A percentile compares a stretch with the other conserved stretches of the same genome.
Evolutionary conservation across 1,140 invertebrate species (phyloP).

Genomic region (Drosophila nigrodunni): DNA sequence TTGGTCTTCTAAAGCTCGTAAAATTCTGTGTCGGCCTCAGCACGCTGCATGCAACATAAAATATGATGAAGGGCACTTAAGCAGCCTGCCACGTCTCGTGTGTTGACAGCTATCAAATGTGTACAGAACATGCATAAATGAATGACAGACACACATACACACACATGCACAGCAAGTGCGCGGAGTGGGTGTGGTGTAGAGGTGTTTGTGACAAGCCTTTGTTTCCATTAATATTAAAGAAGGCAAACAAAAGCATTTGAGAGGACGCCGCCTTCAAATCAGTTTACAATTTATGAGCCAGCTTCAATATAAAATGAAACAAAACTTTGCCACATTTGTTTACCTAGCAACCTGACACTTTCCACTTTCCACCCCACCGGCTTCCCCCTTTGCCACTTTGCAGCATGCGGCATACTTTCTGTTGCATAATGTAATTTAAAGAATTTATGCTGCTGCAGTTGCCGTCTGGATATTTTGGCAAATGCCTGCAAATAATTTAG

Average conservation of each 20-base stretch:
- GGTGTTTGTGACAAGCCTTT: slow-evolving; percentile 55
- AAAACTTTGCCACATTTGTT: slow-evolving; percentile 66
- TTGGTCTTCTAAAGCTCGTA: slow-evolving; percentile 68
- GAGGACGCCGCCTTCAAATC: slow-evolving; percentile 51
- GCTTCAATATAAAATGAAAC: slow-evolving; percentile 24
- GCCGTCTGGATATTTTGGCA: slow-evolving; percentile 7
- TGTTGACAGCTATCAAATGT: slow-evolving; percentile 78
- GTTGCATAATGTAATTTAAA: slow-evolving; percentile 58
- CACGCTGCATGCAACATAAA: slow-evolving; percentile 67
- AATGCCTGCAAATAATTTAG: slow-evolving; percentile 54
- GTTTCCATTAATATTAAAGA: slow-evolving; percentile 81
- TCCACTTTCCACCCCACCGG: not conserved
- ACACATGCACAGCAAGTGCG: slow-evolving; percentile 5
- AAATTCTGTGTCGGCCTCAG: slow-evolving; percentile 41
- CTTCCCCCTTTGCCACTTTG: not conserved
- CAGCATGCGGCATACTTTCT: not conserved
- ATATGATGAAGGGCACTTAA: slow-evolving; percentile 81
- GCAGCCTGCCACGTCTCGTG: slow-evolving; percentile 48
- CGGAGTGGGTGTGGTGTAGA: not conserved
- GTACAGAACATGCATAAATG: slow-evolving; percentile 76
- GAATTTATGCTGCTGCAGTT: slow-evolving; percentile 62
- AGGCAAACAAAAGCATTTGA: slow-evolving; percentile 56
- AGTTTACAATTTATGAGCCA: slow-evolving; percentile 65
- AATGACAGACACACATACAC: slow-evolving; percentile 54
- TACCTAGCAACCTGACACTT: slow-evolving; percentile 22